Base-by-base conservation (phyloP, 2,797 vertebrate species). In the Hyperoplus immaculatus region DNA sequence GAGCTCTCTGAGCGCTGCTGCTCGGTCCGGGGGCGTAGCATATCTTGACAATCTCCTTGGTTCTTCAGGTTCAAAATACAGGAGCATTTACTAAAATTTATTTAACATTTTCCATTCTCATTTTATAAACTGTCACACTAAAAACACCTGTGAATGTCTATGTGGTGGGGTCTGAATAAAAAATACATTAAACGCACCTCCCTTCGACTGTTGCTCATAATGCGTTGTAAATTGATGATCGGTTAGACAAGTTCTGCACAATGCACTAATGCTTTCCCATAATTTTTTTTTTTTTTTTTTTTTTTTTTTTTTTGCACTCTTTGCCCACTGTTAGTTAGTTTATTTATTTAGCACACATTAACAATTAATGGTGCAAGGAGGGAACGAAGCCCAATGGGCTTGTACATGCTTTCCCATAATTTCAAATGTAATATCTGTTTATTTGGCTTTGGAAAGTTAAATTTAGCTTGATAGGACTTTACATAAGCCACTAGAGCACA, bases 401-500 rank as follows among this genome's bases (percentile, higher is more conserved):
- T n/a, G n/a, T n/a, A n/a, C n/a, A 4, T 43, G 47, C n/a, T 58
- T 54, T 15, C 1, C 18, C 72, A 8, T 14, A 60, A 15, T 61
- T 63, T 67, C 59, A 29, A 45, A 29, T 76, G 76, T 76, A 2
- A 63, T 55, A 66, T 81, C 36, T 69, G 60, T 69, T 46, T 21
- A 51, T 85, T 38, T 77, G 51, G 38, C 63, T 63, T 55, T 36
- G 13, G 69, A 60, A 77, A 78, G 62, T 70, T 64, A 45, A 36
- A 72, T 85, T 84, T 53, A 78, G 73, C 62, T 46, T 75, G 69
- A 81, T 51, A 39, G 67, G 73, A 71, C 64, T 49, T 51, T 36
- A 43, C 59, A 47, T 5, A 45, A 36, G 46, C 72, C 66, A 15
- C 45, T 49, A 0, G 77, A 80, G 62, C 69, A 49, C 39, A 53